phyloP scores from a whole-genome alignment of 1,140 invertebrate genomes.

The Paraescarpia echinospica region DNA sequence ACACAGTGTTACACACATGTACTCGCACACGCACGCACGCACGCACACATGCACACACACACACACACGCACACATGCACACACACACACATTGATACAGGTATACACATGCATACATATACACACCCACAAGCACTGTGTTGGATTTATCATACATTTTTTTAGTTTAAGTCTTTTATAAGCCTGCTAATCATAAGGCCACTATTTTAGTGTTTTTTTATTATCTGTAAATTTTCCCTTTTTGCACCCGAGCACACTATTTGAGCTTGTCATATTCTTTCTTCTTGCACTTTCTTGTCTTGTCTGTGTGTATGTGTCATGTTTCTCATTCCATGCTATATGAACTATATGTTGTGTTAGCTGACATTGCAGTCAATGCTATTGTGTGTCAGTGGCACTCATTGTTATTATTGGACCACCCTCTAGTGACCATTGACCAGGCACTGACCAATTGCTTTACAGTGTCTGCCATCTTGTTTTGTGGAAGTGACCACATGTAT shows the following conservation, averaged over 20 bases:
- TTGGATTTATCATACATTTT: background rate
- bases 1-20: no score
- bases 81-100: background rate
- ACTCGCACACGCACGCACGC: background rate
- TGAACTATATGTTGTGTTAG: no score
- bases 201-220: background rate
- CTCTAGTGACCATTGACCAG: no score
- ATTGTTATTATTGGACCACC: no score
- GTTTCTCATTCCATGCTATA: background rate
- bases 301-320: background rate
- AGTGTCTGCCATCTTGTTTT: no score
- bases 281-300: background rate
- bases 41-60: conserved; percentile 11
- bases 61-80: conserved; percentile 7
- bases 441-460: no score
- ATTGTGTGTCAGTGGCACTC: no score
- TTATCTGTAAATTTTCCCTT: background rate
- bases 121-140: background rate
- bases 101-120: background rate
- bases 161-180: background rate
- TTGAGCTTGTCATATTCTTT: background rate
- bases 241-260: background rate
- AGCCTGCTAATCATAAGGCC: background rate
- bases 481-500: no score
- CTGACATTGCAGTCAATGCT: no score